phyloP scores from a whole-genome alignment of 2,797 vertebrate genomes.

The Sebastes flavidus region DNA sequence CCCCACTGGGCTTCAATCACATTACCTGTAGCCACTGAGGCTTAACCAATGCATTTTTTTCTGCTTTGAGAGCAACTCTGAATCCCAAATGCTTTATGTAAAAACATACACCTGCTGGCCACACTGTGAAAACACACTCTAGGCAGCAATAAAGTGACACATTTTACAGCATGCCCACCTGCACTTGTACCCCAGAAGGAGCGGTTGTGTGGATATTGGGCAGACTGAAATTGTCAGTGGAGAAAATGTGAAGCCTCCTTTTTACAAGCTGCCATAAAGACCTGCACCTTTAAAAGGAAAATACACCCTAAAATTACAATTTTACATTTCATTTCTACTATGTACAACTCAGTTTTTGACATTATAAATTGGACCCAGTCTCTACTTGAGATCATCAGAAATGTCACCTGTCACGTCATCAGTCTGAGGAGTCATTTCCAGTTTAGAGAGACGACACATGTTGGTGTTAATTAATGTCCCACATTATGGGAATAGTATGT shows the following conservation, averaged over 20 bases:
- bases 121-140: neutral
- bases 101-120: slow-evolving; percentile 4
- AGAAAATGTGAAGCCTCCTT: neutral
- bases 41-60: neutral
- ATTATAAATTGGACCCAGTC: neutral
- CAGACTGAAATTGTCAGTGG: neutral
- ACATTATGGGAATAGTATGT: no score
- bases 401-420: neutral
- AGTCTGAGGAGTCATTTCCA: neutral
- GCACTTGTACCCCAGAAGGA: neutral
- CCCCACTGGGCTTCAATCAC: neutral
- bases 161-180: neutral
- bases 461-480: no score
- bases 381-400: neutral
- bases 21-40: neutral
- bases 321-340: neutral
- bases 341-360: neutral
- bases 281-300: slow-evolving; percentile 28
- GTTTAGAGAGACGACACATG: neutral
- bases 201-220: neutral
- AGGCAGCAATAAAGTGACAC: neutral
- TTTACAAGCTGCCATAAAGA: neutral
- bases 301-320: slow-evolving; percentile 21
- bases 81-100: neutral
- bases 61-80: neutral